Conservation (phyloP, 1,140 invertebrate species). For the Centruroides vittatus region DNA sequence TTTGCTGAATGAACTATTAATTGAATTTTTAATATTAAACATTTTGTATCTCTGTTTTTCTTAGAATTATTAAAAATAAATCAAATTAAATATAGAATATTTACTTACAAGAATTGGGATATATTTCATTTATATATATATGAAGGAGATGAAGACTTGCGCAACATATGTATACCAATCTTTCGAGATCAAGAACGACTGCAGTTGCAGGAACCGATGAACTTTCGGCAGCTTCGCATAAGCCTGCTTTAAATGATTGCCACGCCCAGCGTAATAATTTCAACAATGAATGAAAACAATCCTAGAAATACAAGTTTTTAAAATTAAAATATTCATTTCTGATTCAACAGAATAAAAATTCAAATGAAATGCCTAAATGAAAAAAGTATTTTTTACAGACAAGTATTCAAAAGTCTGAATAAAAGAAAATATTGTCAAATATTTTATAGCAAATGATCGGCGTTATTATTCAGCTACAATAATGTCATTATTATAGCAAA, state of each 20-base stretch:
- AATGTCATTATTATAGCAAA: too few species aligned
- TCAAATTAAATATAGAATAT: too few species aligned
- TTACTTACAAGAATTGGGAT: conserved; percentile 45
- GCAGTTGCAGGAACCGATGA: conserved; percentile 24
- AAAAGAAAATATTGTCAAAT: background rate
- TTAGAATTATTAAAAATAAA: too few species aligned
- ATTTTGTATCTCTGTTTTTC: too few species aligned
- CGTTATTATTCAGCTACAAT: too few species aligned
- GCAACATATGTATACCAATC: conserved; percentile 73
- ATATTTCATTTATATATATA: conserved; percentile 77
- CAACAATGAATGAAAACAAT: conserved; percentile 71
- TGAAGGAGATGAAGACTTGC: conserved; percentile 63
- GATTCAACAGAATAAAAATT: background rate
- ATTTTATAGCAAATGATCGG: too few species aligned
- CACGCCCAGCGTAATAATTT: conserved; percentile 41
- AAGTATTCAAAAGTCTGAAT: too few species aligned
- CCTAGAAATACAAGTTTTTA: conserved; percentile 26
- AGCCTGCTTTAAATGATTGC: conserved; percentile 22
- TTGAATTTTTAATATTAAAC: too few species aligned
- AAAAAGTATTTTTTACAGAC: too few species aligned
- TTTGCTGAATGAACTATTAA: too few species aligned
- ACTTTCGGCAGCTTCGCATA: conserved; percentile 12
- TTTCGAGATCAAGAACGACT: conserved; percentile 52
- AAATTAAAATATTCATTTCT: background rate
- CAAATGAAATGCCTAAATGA: background rate